Base-by-base conservation (phyloP, 2,113 vertebrate genomes). In the Geococcyx californianus region DNA sequence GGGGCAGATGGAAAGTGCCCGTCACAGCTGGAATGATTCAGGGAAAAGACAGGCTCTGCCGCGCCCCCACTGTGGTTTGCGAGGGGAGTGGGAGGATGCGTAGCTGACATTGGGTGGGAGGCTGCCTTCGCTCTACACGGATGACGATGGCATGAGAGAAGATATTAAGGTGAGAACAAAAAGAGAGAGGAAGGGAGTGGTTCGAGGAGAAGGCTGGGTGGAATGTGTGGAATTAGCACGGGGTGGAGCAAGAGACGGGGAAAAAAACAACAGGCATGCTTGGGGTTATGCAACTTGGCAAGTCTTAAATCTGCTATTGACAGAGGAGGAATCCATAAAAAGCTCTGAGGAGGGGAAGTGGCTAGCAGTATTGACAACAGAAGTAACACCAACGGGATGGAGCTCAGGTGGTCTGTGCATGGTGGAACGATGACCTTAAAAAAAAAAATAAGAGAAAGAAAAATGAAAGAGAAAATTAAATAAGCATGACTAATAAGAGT, bases 161-260 rank as follows among this genome's bases (percentile, higher is more conserved):
- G 77, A 86, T 38, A 85, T 4, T 70, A 26, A 62, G 42, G 67
- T 17, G 8, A 82, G 81, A 86, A 78, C 10, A 62, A 76, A 70
- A 84, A 28, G 55, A 90, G 38, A 81, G 75, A 95, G 91, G 85
- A 93, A 96, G 89, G 94, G 94, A 91, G 93, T 12, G 83, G 93
- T 91, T 31, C 0, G 44, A 62, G 60, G 67, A 24, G 93, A 95
- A 95, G 84, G 91, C 81, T 16, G 86, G 6, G 60, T 90, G 96
- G 95, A 96, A 97, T 96, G 96, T 85, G 77, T 3, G 82, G 95
- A 95, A 96, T 95, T 94, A 92, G 89, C 82, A 83, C 23, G 26
- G 89, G 94, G 92, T 95, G 95, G 92, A 96, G 95, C 91, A 93
- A 93, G 90, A 91, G 90, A 64, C 58, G 11, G 78, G 76, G 73